Percentiles rank a stretch among this genome's conserved stretches.
These are phyloP conservation scores for Coregonus suidteri DNA, from an alignment of 2,797 vertebrate species.

Conservation along the genomic window DNA sequence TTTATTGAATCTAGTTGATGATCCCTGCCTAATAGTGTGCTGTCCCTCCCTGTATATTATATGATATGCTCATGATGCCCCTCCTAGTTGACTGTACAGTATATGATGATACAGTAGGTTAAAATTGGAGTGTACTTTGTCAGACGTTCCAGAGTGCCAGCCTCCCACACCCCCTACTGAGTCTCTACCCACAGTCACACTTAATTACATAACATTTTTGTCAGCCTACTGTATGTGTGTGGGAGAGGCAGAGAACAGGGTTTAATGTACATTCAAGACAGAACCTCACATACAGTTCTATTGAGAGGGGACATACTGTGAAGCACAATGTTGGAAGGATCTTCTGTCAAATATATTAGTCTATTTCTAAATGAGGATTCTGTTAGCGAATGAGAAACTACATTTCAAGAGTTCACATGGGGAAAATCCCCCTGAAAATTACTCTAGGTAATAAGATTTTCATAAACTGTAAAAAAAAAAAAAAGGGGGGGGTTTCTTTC, in stretches of 20 bases:
- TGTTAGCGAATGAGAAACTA: not conserved
- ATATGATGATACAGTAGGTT: no score
- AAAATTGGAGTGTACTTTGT: not conserved
- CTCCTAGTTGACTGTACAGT: no score
- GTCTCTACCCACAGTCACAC: slow-evolving; percentile 30
- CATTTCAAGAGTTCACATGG: not conserved
- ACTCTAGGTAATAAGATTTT: not conserved
- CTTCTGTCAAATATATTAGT: no score
- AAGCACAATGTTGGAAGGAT: no score
- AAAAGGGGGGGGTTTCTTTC: not conserved
- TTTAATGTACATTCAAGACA: not conserved
- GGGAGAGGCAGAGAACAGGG: slow-evolving; percentile 35
- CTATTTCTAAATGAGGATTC: not conserved
- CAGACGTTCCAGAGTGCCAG: slow-evolving; percentile 32
- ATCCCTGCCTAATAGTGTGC: no score
- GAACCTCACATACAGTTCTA: not conserved
- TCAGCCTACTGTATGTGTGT: not conserved
- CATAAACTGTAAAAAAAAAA: not conserved
- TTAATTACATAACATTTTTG: not conserved
- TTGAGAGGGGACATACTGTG: no score
- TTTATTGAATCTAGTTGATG: no score
- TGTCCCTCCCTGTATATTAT: no score
- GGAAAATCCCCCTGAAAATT: not conserved
- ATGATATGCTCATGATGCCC: no score
- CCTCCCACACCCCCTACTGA: slow-evolving; percentile 35